A percentile compares a stretch with the other conserved stretches of the same genome.
Conservation (phyloP, 53 echinoderm and acorn worm species). For the Mesocentrotus franciscanus region DNA sequence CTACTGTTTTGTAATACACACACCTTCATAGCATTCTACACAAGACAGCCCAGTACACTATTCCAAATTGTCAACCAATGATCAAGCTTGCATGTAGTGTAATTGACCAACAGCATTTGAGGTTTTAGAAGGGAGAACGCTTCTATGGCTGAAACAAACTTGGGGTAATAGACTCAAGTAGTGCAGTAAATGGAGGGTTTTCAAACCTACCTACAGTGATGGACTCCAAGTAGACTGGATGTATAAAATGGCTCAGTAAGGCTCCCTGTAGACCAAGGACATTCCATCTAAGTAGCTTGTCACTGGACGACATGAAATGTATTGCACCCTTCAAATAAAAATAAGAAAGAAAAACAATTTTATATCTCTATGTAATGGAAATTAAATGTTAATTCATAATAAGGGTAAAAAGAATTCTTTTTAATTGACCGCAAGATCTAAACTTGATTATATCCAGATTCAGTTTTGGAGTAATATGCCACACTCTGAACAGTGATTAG, state of each 20-base stretch:
- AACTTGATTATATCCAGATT: background rate
- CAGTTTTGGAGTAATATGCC: background rate
- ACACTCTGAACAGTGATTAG: background rate
- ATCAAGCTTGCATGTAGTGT: too few species aligned
- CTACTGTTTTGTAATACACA: too few species aligned
- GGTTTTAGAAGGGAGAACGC: too few species aligned
- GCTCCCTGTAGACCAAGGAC: constrained; percentile 88
- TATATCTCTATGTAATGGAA: background rate
- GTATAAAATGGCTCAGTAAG: constrained; percentile 81
- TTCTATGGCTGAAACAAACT: too few species aligned
- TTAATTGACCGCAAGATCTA: background rate
- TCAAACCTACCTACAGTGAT: constrained; percentile 79
- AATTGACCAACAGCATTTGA: too few species aligned
- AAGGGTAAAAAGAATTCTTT: too few species aligned
- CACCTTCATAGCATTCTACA: too few species aligned
- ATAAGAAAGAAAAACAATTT: background rate
- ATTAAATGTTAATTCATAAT: background rate
- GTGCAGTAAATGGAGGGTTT: too few species aligned
- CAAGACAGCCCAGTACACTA: too few species aligned
- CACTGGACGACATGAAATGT: constrained; percentile 82
- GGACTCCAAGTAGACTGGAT: constrained; percentile 86
- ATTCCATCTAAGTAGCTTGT: constrained; percentile 93
- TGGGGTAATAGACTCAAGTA: too few species aligned
- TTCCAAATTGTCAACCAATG: too few species aligned
- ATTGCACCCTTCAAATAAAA: constrained; percentile 69